A percentile compares a stretch with the other conserved stretches of the same genome.
Conservation (phyloP, 2,888 invertebrate species). For the Eutolmus rufibarbis region DNA sequence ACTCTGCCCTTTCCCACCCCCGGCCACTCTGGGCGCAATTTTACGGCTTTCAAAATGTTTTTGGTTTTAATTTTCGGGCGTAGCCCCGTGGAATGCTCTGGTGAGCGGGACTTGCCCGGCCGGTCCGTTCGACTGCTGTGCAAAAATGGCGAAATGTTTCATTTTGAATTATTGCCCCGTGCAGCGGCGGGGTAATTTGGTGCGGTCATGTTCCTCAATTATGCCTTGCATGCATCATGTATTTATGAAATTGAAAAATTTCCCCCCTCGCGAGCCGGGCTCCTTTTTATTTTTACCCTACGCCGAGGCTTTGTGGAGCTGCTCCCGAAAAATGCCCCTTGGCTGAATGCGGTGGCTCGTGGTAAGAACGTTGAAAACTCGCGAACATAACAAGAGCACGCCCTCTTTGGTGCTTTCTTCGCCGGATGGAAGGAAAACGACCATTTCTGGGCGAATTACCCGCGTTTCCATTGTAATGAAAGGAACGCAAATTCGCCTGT, state of each 20-base stretch:
- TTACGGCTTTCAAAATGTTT: slow-evolving; percentile 20
- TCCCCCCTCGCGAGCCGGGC: background rate
- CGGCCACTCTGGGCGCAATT: background rate
- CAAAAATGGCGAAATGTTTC: background rate
- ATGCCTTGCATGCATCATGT: slow-evolving; percentile 27
- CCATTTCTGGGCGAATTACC: background rate
- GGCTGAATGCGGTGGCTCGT: background rate
- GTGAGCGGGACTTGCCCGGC: background rate
- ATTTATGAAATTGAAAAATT: slow-evolving; percentile 12
- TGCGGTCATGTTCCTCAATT: slow-evolving; percentile 29
- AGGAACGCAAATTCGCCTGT: background rate
- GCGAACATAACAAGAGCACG: background rate
- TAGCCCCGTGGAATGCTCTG: background rate
- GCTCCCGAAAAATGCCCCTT: background rate
- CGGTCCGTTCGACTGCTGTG: background rate
- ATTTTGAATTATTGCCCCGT: background rate
- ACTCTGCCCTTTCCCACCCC: background rate
- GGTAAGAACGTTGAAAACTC: background rate
- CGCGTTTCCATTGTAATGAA: background rate
- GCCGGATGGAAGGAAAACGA: background rate
- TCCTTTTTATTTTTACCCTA: background rate
- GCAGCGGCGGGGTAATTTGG: background rate
- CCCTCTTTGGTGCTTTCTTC: background rate
- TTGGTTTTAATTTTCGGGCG: slow-evolving; percentile 27
- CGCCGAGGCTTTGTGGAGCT: background rate